Base-by-base conservation (phyloP, 2,113 vertebrate genomes). In the Calidris pygmaea region DNA sequence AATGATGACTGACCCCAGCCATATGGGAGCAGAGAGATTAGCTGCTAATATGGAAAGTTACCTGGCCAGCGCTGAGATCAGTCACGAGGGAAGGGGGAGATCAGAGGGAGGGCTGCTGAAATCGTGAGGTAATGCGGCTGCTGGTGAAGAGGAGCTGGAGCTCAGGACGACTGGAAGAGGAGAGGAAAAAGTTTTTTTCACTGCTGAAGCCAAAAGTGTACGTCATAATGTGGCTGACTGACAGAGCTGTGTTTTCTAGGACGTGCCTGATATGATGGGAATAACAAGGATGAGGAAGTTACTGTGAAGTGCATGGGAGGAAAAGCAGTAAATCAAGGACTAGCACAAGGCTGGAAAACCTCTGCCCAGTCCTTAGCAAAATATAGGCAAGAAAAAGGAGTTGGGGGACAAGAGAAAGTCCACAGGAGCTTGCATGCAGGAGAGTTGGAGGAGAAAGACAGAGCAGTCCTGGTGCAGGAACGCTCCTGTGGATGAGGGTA, bases 41-140 rank as follows among this genome's bases (percentile, higher is more conserved):
- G 77, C 80, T 97, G 97, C 97, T 97, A 97, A 97, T 96, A 94
- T 96, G 97, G 96, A 97, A 97, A 97, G 96, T 96, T 96, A 97
- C 96, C 97, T 97, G 97, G 96, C 95, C 87, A 95, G 92, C 3
- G 1, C 27, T 95, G 93, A 96, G 97, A 93, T 96, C 90, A 94
- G 93, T 89, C 90, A 74, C 6, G 59, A 93, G 91, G 94, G 91
- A 92, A 72, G 47, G 52, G 71, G 93, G 85, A 95, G 94, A 97
- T 95, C 90, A 92, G 82, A 95, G 85, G 52, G 39, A 77, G 47
- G 81, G 72, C 90, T 97, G 95, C 92, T 20, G 79, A 65, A 58
- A 74, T 62, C 4, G 3, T 96, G 95, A 97, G 88, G 90, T 95
- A 96, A 95, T 94, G 87, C 37, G 91, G 65, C 94, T 79, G 87